Evolutionary conservation across 1,140 invertebrate species (phyloP), one percentile per base, ranked within the genome.

Genomic region (Sinonovacula constricta): DNA sequence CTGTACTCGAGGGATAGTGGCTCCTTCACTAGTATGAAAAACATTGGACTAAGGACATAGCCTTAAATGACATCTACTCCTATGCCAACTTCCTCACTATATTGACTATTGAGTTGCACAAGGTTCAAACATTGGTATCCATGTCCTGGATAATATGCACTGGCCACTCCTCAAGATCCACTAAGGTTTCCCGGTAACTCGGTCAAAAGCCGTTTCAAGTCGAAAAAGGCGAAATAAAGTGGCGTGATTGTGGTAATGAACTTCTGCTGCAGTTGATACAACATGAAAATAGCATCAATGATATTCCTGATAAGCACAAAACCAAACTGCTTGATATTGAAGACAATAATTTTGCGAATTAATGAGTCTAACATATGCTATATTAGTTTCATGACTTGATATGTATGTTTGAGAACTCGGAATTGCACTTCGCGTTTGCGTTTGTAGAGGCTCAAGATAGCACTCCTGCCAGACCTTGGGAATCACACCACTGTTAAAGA

Each of bases 401-500:
- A 36, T 10, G 26, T 63, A 51, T 31, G 60, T 26, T 74, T 74
- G 18, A 62, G 24, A 24, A 31, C 36, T 49, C 49, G 39, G 66
- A 2, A 36, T 18, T 3, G 56, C 15, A 28, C 62, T n/a, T n/a
- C n/a, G n/a, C n/a, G n/a, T 66, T 66, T 66, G 5, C 62, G 34
- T 31, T 66, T 66, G 34, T 66, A 60, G n/a, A 69, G 53, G 66
- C 56, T 69, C 26, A 69, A 51, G 66, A 69, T 56, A 33, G 49
- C 66, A 54, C 66, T 66, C 62, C 24, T 69, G 12, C 69, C 28
- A 71, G 54, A 59, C 69, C 31, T 57, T 59, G 39, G 69, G 69
- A 12, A 71, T 71, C 69, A 53, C 33, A 60, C 69, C n/a, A n/a
- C n/a, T n/a, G n/a, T n/a, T n/a, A n/a, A n/a, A n/a, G n/a, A n/a